Percentiles rank a stretch among this genome's conserved stretches.
phyloP scores from a whole-genome alignment of 2,888 invertebrate species.

The Brenthis daphne region DNA sequence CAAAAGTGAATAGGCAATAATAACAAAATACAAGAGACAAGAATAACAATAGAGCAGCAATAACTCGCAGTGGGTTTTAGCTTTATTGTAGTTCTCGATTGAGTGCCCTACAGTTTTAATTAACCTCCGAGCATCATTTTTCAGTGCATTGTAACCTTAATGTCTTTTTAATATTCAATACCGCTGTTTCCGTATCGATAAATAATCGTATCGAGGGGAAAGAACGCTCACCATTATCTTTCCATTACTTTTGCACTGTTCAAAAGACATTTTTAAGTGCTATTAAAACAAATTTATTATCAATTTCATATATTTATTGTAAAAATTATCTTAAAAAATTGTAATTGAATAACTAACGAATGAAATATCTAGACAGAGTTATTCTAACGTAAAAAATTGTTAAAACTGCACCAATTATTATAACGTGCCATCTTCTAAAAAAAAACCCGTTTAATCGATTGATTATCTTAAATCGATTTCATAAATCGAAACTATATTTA shows the following conservation, averaged over 20 bases:
- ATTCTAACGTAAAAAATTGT: too few species aligned
- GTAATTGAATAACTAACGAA: neutral
- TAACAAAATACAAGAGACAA: constrained; percentile 14
- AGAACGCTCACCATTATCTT: constrained; percentile 21
- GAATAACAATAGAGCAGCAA: constrained; percentile 14
- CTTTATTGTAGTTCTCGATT: constrained; percentile 17
- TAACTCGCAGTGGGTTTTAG: constrained; percentile 10
- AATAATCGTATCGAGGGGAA: constrained; percentile 21
- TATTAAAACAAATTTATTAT: neutral
- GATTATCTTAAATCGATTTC: too few species aligned
- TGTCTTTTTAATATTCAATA: constrained; percentile 35
- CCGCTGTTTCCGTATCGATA: constrained; percentile 12
- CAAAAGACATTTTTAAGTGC: constrained; percentile 7
- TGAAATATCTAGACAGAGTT: too few species aligned
- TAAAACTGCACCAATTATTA: too few species aligned
- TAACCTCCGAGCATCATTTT: constrained; percentile 27
- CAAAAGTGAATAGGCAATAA: constrained; percentile 18
- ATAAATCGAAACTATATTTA: too few species aligned
- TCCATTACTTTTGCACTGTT: constrained; percentile 7
- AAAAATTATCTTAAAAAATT: neutral
- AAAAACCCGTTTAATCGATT: too few species aligned
- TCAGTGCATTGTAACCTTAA: constrained; percentile 28
- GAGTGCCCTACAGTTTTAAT: constrained; percentile 31
- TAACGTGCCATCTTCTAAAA: too few species aligned
- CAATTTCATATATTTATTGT: neutral